Percentiles rank a stretch among this genome's conserved stretches.
Evolutionary conservation across 1,140 invertebrate species (phyloP).

Genomic region (Euglossa dilemma): DNA sequence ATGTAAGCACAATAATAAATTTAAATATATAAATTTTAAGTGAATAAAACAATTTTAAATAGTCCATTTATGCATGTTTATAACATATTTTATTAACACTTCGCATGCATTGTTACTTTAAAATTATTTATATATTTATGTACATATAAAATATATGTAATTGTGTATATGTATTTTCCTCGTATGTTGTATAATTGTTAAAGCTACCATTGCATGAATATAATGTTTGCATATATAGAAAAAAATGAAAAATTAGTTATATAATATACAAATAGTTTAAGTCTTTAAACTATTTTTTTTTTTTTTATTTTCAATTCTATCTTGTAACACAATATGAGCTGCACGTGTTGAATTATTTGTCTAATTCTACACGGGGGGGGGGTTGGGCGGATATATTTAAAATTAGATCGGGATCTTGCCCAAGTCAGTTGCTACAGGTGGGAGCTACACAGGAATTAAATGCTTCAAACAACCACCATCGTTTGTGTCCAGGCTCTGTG

Average conservation of each 20-base stretch:
- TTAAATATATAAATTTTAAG: background rate
- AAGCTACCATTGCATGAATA: slow-evolving; percentile 37
- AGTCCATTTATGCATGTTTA: background rate
- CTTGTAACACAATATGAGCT: slow-evolving; percentile 44
- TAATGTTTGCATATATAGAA: slow-evolving; percentile 26
- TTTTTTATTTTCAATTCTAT: background rate
- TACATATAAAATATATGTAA: slow-evolving; percentile 38
- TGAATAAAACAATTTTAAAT: slow-evolving; percentile 7
- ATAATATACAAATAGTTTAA: slow-evolving; percentile 32
- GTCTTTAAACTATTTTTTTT: slow-evolving; percentile 2
- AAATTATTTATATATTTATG: slow-evolving; percentile 47
- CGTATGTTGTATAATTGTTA: slow-evolving; percentile 20
- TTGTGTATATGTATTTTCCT: slow-evolving; percentile 43
- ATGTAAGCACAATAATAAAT: background rate
- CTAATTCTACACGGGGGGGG: slow-evolving; percentile 72
- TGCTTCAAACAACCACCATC: slow-evolving; percentile 76
- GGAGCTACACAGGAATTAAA: slow-evolving; percentile 78
- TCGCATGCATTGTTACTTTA: slow-evolving; percentile 38
- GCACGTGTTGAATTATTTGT: slow-evolving; percentile 69
- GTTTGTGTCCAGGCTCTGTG: slow-evolving; percentile 76
- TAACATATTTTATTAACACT: slow-evolving; percentile 14
- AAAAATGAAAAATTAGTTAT: slow-evolving; percentile 14
- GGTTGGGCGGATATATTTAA: slow-evolving; percentile 62
- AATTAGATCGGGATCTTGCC: slow-evolving; percentile 94
- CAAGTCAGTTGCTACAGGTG: slow-evolving; percentile 90